These are phyloP conservation scores for Elegia similella DNA, from an alignment of 2,888 invertebrate species.

Conservation along the genomic window DNA sequence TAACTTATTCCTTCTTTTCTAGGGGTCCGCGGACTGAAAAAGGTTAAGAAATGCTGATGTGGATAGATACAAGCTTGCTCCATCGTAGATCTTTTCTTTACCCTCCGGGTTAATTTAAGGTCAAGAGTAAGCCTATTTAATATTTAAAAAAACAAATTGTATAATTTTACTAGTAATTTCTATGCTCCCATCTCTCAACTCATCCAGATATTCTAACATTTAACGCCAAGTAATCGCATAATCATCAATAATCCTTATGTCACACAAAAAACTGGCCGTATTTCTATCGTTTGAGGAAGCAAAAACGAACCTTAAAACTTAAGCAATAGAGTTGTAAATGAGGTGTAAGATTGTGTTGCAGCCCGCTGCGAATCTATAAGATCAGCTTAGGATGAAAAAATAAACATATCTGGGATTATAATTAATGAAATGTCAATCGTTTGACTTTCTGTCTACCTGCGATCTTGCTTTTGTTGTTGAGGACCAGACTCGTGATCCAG, in stretches of 20 bases:
- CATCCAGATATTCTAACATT: constrained; percentile 1
- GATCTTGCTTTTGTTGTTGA: constrained; percentile 10
- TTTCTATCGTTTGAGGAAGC: constrained; percentile 40
- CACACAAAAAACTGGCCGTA: constrained; percentile 54
- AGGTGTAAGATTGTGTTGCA: constrained; percentile 28
- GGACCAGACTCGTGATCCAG: neutral
- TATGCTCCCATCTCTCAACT: neutral
- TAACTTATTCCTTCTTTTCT: too few species aligned
- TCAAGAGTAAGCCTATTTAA: too few species aligned
- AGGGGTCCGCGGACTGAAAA: too few species aligned
- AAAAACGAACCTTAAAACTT: constrained; percentile 20
- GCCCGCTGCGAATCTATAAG: constrained; percentile 61
- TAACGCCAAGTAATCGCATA: constrained; percentile 66
- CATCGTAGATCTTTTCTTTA: too few species aligned
- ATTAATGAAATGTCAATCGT: constrained; percentile 67
- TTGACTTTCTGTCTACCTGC: constrained; percentile 50
- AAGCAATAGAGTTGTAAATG: constrained; percentile 22
- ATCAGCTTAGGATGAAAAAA: constrained; percentile 46
- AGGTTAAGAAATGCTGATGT: too few species aligned
- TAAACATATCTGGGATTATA: constrained; percentile 61
- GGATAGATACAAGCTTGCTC: too few species aligned
- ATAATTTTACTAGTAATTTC: neutral
- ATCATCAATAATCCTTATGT: constrained; percentile 74
- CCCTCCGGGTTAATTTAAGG: too few species aligned
- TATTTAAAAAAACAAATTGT: neutral